phyloP scores from a whole-genome alignment of 2,797 vertebrate species.

The Sebastes oblongus region DNA sequence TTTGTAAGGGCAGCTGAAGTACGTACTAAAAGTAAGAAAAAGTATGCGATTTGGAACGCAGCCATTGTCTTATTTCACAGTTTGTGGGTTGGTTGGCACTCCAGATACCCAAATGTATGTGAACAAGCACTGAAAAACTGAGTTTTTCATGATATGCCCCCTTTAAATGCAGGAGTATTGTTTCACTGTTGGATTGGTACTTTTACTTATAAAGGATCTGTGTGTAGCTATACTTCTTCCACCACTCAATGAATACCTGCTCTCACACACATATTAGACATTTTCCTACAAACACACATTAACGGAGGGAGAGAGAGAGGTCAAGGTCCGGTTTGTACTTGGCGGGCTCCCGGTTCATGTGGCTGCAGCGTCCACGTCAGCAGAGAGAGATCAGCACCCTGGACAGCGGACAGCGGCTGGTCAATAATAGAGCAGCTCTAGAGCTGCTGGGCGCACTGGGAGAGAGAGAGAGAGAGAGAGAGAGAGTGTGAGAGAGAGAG shows the following conservation, averaged over 20 bases:
- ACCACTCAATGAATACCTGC: not conserved
- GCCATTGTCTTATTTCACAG: too few relatives aligned
- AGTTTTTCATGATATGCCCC: not conserved
- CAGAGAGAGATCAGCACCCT: constrained; percentile 76
- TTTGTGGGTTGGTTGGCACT: too few relatives aligned
- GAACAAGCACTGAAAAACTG: too few relatives aligned
- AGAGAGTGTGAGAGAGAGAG: too few relatives aligned
- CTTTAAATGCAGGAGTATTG: not conserved
- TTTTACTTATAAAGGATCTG: not conserved
- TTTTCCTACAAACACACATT: not conserved
- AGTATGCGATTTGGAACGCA: too few relatives aligned
- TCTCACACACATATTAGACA: not conserved
- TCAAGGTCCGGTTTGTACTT: constrained; percentile 60
- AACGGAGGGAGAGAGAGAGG: too few relatives aligned
- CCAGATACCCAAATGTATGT: too few relatives aligned
- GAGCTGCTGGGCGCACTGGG: constrained; percentile 45
- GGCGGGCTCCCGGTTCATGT: constrained; percentile 66
- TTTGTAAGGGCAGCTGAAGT: too few relatives aligned
- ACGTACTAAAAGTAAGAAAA: too few relatives aligned
- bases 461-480: not conserved
- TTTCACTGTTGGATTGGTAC: not conserved
- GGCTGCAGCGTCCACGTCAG: constrained; percentile 67
- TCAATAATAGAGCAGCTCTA: constrained; percentile 52
- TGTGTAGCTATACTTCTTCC: not conserved
- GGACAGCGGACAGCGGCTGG: constrained; percentile 76